Base-by-base conservation (phyloP, 2,888 invertebrate genomes). In the Sarcophaga variegata region DNA sequence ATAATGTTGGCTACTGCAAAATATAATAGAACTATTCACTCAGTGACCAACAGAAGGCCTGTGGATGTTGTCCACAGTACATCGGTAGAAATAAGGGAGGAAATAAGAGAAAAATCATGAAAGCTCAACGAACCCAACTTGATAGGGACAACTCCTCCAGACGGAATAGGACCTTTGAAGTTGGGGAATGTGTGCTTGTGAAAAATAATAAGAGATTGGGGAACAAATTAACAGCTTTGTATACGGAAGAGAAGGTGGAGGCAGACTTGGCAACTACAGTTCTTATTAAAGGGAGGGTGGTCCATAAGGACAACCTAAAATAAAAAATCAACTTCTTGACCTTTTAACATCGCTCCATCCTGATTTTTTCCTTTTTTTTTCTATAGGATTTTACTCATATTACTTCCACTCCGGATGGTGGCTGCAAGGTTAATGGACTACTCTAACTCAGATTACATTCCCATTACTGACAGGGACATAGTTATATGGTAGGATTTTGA, bases 11-110 rank as follows among this genome's bases (percentile, higher is more conserved):
- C 82, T n/a, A 76, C 84, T 5, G 64, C 64, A 12, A 74, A 85
- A 25, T 88, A 88, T 72, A 88, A 88, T 49, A 64, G 69, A 59
- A 81, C 81, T 11, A 87, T 84, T 63, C 84, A 75, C 25, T 87
- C 86, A 3, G 74, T 66, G 2, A 86, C 80, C 49, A 81, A 88
- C 20, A 72, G 69, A 72, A 75, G 74, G 63, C 86, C 85, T 67
- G 27, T 78, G 20, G 74, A 74, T 22, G 17, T 83, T 10, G 37
- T 79, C 4, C 60, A 83, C 10, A 27, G 27, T 27, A 5, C 71
- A 4, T 3, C 71, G 14, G 10, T 67, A 6, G 67, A 60, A 10
- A 14, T 60, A n/a, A 45, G 10, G 12, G 14, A 67, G 12, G 45
- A 74, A 60, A 59, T 80, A 60, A 72, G 20, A 6, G 64, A 25